phyloP scores from a whole-genome alignment of 2,888 invertebrate species.

The Stenodema calcarata region DNA sequence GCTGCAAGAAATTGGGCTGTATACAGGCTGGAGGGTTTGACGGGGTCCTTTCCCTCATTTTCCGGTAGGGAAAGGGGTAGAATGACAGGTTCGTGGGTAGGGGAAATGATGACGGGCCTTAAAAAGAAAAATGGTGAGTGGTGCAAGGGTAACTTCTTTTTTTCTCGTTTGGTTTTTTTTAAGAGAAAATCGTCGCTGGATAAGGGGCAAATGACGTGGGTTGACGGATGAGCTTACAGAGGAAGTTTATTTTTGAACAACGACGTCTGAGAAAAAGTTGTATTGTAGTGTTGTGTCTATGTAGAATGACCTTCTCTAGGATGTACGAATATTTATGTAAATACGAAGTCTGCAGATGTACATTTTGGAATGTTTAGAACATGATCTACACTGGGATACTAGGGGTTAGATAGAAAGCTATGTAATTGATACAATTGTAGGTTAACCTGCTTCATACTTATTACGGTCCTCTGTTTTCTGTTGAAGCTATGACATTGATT shows the following conservation, averaged over 20 bases:
- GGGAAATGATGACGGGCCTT: background rate
- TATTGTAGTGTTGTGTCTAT: too few species aligned
- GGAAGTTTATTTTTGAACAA: background rate
- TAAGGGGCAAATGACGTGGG: background rate
- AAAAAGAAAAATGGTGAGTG: background rate
- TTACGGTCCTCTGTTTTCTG: too few species aligned
- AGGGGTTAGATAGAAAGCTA: too few species aligned
- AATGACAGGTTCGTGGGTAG: background rate
- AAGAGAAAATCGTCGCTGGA: background rate
- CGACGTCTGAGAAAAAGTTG: background rate
- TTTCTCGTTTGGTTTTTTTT: too few species aligned
- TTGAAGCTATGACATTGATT: too few species aligned
- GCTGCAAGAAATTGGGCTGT: background rate
- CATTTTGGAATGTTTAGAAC: too few species aligned
- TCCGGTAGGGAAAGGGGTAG: background rate
- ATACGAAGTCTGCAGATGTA: too few species aligned
- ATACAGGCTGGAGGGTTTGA: background rate
- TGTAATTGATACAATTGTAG: too few species aligned
- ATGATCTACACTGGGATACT: too few species aligned
- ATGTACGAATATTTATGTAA: too few species aligned
- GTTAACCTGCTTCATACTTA: too few species aligned
- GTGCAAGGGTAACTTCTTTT: background rate
- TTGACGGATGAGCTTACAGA: background rate
- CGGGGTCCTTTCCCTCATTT: background rate
- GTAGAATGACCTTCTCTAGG: too few species aligned